Evolutionary conservation across 2,797 vertebrate species (phyloP), one percentile per base, ranked within the genome.

Genomic region (Heteromormyrus szaboi): DNA sequence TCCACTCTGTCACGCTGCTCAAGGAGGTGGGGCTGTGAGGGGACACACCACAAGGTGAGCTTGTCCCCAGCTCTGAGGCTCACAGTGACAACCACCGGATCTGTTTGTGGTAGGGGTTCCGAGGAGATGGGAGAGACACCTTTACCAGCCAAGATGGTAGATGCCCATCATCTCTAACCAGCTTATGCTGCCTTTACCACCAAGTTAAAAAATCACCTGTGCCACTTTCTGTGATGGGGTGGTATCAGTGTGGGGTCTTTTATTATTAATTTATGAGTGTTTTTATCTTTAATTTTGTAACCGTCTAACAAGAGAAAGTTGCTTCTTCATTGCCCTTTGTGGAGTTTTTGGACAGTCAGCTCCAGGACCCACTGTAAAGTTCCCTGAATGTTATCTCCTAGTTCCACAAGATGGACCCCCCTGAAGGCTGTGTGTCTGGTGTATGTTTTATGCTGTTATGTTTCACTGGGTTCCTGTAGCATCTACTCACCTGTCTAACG

Each of bases 1-100:
- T 98, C 93, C 95, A 85, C 76, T 90, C 95, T 0, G 95, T 97
- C 86, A 54, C 96, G 14, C 3, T 96, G 88, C 92, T 95, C 0
- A 93, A 92, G 0, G 53, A 37, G 9, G 37, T 95, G 14, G 94
- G 95, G 12, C 90, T 95, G 89, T 96, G 92, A 96, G 51, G 54
- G 4, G 86, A 11, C 17, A 2, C 14, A 9, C 0, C 37, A 2
- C 29, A 90, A 6, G 33, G 48, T 17, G 5, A 84, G 19, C 51
- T 12, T 4, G 7, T 53, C 22, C 81, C 44, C 8, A 14, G 46
- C 81, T 51, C 46, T 5, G 37, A 11, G 81, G 81, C 22, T 84
- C 48, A 6, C 46, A 48, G 81, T n/a, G 76, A 79, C 17, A 14
- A 6, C 44, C 44, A 9, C 19, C 2, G 19, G 22, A 25, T 50